A percentile compares a stretch with the other conserved stretches of the same genome.
phyloP scores from a whole-genome alignment of 2,888 invertebrate species.

The Drosophila seclusa region DNA sequence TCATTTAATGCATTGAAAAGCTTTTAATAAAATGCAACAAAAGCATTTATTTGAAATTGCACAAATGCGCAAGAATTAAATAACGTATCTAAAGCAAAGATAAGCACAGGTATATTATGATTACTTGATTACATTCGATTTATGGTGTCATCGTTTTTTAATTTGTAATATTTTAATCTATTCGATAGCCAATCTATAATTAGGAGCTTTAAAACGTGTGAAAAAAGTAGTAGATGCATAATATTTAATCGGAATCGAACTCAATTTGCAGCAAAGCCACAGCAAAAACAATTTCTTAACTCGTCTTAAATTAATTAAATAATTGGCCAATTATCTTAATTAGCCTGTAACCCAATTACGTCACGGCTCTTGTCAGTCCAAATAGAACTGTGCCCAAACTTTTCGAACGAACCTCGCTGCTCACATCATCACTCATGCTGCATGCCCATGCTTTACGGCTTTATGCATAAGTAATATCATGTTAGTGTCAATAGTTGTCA shows the following conservation, averaged over 20 bases:
- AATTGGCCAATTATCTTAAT: background rate
- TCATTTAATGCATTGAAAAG: background rate
- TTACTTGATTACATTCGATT: background rate
- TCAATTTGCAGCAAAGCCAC: background rate
- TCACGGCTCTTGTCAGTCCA: too few relatives aligned
- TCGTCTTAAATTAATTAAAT: background rate
- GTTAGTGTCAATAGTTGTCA: conserved; percentile 78
- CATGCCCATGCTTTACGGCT: conserved; percentile 53
- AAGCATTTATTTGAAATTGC: background rate
- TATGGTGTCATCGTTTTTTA: background rate
- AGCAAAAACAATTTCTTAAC: background rate
- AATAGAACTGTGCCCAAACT: background rate
- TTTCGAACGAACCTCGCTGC: conserved; percentile 16
- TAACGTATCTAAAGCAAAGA: background rate
- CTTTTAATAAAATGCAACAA: background rate
- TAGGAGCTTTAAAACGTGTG: background rate
- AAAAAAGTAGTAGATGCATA: background rate
- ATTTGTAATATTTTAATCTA: background rate
- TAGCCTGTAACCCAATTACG: background rate
- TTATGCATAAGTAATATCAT: conserved; percentile 77
- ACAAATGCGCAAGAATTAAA: background rate
- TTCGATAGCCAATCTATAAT: background rate
- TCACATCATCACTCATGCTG: conserved; percentile 34
- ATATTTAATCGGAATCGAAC: background rate
- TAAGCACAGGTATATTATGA: background rate